phyloP scores from a whole-genome alignment of 2,888 invertebrate species.

The Epicampocera succincta region DNA sequence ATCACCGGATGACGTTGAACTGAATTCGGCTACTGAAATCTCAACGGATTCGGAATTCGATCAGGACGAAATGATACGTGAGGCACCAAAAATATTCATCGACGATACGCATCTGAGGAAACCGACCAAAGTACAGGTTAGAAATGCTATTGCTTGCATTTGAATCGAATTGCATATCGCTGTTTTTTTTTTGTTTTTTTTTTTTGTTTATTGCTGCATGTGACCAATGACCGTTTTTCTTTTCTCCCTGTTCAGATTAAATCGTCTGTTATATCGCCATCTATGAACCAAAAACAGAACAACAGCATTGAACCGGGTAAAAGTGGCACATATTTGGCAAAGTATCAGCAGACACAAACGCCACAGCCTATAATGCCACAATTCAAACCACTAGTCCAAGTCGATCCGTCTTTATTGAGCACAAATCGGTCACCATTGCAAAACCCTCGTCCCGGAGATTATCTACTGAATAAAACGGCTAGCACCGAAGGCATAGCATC shows the following conservation, averaged over 20 bases:
- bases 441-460: constrained; percentile 87
- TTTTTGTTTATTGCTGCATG: no score
- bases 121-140: constrained; percentile 85
- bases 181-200: no score
- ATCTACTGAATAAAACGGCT: constrained; percentile 90
- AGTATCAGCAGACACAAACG: constrained; percentile 75
- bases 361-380: constrained; percentile 77
- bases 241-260: constrained; percentile 75
- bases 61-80: constrained; percentile 86
- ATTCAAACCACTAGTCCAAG: constrained; percentile 81
- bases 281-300: constrained; percentile 70
- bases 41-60: constrained; percentile 96
- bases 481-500: constrained; percentile 94
- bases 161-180: no score
- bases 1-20: constrained; percentile 87
- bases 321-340: constrained; percentile 77
- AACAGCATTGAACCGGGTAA: constrained; percentile 68
- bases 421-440: constrained; percentile 82
- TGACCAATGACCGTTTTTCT: not conserved
- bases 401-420: constrained; percentile 80
- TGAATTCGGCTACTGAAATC: constrained; percentile 94
- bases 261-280: constrained; percentile 77
- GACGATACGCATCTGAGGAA: constrained; percentile 86
- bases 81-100: constrained; percentile 89
- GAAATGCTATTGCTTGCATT: not conserved